A percentile compares a stretch with the other conserved stretches of the same genome.
Evolutionary conservation across 2,888 invertebrate species (phyloP).

Genomic region (Tribolium freemani): DNA sequence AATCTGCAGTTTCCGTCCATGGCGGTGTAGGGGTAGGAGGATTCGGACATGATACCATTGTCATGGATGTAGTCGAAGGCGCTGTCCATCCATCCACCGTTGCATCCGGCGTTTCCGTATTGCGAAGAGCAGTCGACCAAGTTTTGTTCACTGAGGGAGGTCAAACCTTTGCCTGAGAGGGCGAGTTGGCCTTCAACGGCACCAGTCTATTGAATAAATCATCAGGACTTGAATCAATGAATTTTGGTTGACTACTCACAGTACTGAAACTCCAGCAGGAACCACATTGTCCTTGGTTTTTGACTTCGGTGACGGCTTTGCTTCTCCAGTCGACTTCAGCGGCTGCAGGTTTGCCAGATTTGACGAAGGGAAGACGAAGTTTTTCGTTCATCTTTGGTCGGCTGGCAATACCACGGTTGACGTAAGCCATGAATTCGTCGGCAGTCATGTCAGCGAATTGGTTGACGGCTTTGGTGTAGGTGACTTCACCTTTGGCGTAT

Average conservation of each 20-base stretch:
- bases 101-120: conserved; percentile 70
- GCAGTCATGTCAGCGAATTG: conserved; percentile 86
- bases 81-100: conserved; percentile 70
- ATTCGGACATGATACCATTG: conserved; percentile 70
- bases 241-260: conserved; percentile 14
- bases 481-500: conserved; percentile 73
- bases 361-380: not conserved
- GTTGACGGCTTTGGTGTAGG: conserved; percentile 78
- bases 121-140: conserved; percentile 70
- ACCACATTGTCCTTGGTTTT: conserved; percentile 73
- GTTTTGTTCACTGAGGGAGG: conserved; percentile 72
- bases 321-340: conserved; percentile 68
- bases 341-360: not conserved
- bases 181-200: conserved; percentile 70
- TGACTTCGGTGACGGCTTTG: conserved; percentile 69
- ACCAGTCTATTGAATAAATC: conserved; percentile 66
- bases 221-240: not conserved
- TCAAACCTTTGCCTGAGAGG: conserved; percentile 68
- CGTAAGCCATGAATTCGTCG: conserved; percentile 79
- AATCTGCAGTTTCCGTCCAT: conserved; percentile 48
- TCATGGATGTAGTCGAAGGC: conserved; percentile 69
- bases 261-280: conserved; percentile 73
- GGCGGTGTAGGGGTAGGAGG: conserved; percentile 70
- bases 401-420: conserved; percentile 7
- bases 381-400: not conserved